Percentiles rank a stretch among this genome's conserved stretches.
Evolutionary conservation across 1,140 invertebrate genomes (phyloP).

Genomic region (Phortica variegata): DNA sequence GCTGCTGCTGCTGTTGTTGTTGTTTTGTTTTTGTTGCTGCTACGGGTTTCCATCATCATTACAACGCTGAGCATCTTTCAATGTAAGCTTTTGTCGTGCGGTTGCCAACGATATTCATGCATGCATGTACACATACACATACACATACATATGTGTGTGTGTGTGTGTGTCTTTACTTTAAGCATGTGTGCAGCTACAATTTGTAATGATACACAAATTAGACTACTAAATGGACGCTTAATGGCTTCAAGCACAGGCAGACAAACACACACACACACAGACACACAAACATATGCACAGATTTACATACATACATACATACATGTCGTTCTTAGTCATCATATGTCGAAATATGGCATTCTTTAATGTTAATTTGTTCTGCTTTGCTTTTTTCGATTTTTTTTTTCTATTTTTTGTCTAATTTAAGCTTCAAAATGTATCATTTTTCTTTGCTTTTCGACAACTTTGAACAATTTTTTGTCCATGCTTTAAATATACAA

Average conservation of each 20-base stretch:
- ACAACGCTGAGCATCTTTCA: not conserved
- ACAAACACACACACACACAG: not conserved
- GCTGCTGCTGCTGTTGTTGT: slow-evolving; percentile 11
- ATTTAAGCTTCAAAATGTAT: too few species aligned
- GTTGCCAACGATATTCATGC: not conserved
- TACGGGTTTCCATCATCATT: not conserved
- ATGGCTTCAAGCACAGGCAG: slow-evolving; percentile 33
- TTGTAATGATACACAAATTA: slow-evolving; percentile 57
- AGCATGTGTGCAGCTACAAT: slow-evolving; percentile 40
- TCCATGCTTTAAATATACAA: too few species aligned
- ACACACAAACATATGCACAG: not conserved
- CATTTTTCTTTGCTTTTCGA: too few species aligned
- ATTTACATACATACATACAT: not conserved
- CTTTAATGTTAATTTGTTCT: too few species aligned
- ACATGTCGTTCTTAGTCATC: too few species aligned
- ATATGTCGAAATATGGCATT: too few species aligned
- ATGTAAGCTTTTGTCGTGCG: not conserved
- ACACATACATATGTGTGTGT: slow-evolving; percentile 4
- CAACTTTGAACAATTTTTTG: too few species aligned
- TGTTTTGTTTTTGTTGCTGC: slow-evolving; percentile 22
- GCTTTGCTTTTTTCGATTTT: too few species aligned
- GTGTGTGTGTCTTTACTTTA: slow-evolving; percentile 1
- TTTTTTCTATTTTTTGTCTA: too few species aligned
- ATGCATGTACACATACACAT: slow-evolving; percentile 2
- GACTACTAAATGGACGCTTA: slow-evolving; percentile 55